Evolutionary conservation across 2,888 invertebrate genomes (phyloP), one percentile per base, ranked within the genome.

Genomic region (Cordilura impudica): DNA sequence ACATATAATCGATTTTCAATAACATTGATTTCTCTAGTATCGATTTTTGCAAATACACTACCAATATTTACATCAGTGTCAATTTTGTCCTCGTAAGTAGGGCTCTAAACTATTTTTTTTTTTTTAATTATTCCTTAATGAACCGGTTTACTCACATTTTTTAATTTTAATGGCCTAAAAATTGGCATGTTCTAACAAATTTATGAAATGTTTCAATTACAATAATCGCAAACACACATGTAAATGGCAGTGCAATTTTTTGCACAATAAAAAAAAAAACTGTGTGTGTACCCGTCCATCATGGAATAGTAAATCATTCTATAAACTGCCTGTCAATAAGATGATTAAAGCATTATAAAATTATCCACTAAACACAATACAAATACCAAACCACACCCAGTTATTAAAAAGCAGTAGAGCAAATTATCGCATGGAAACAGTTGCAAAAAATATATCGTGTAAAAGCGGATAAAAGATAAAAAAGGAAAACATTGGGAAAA

Each of bases 281-380:
- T 21, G 7, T 26, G 26, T 51, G 51, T 14, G 4, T 49, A 21
- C 35, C 35, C 35, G n/a, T 69, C 61, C 35, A 39, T 69, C 61
- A 69, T 69, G 31, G 31, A 31, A n/a, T 56, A 31, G 14, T 60
- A 75, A 75, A 75, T 75, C 75, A 69, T 75, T 23, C 16, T 29
- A 19, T 61, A 69, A 69, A 69, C 69, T 69, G 69, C 61, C 54
- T 79, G 75, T 79, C 79, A 79, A 75, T 79, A 74, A 74, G 79
- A 79, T 79, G 79, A 79, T 79, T 79, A 79, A 75, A 74, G 78
- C 74, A 74, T 79, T 79, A 79, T 61, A 79, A 79, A 74, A 79
- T 74, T 67, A 75, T 79, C 74, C 60, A 79, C 61, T 74, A 71
- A 71, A 72, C 56, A 23, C 71, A 71, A 19, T 39, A 51, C 23